A percentile compares a stretch with the other conserved stretches of the same genome.
phyloP scores from a whole-genome alignment of 2,113 vertebrate genomes.

The Verasper variegatus region DNA sequence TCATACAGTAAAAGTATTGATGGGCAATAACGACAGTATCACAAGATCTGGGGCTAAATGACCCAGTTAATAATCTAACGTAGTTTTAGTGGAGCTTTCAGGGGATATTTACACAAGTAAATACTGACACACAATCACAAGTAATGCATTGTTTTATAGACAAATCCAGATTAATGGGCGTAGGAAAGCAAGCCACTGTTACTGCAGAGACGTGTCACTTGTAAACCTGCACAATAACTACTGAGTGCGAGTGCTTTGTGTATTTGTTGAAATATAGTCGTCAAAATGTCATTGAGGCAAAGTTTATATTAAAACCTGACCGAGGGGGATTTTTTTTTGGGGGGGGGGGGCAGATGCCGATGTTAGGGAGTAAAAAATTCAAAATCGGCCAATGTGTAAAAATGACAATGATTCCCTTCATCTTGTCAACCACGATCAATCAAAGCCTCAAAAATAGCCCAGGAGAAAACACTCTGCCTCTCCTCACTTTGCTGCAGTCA shows the following conservation, averaged over 20 bases:
- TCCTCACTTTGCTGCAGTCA: conserved; percentile 19
- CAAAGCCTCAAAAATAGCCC: conserved; percentile 23
- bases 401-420: too few species aligned
- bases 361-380: too few species aligned
- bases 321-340: too few species aligned
- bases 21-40: neutral
- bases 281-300: neutral
- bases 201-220: neutral
- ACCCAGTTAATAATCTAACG: neutral
- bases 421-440: conserved; percentile 5
- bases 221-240: conserved; percentile 1
- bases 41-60: neutral
- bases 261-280: neutral
- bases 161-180: neutral
- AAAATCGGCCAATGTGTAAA: neutral
- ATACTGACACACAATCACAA: neutral
- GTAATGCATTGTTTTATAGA: neutral
- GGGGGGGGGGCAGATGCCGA: too few species aligned
- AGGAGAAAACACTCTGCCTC: conserved; percentile 5
- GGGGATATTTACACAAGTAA: neutral
- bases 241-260: neutral
- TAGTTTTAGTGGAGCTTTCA: neutral
- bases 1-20: neutral
- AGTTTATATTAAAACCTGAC: neutral
- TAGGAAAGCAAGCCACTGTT: neutral